Base-by-base conservation (phyloP, 64 coral and sea anemone species). In the Trachythela sp. region DNA sequence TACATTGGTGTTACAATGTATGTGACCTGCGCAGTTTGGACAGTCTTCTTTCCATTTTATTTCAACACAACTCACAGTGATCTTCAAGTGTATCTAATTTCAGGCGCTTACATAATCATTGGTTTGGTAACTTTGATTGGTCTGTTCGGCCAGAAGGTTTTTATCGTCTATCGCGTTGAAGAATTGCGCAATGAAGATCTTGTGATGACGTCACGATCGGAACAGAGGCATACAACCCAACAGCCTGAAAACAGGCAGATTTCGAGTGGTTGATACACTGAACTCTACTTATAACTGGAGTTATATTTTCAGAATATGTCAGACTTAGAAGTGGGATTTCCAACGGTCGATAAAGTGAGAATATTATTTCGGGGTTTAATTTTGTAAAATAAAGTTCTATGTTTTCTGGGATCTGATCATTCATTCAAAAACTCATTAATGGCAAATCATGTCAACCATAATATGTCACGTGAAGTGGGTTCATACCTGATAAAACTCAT, bases 1-100 rank as follows among this genome's bases (percentile, higher is more conserved):
- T 90, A 91, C 58, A 91, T 91, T 32, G 89, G 84, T 24, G 84
- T 91, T 11, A 70, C 89, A 33, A 32, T 84, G 11, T 91, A 91
- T 35, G 34, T 91, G 37, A 85, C 83, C 10, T 91, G 89, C 9
- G 84, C 89, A 29, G 84, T 91, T 29, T 91, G 89, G 89, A 48
- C 85, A 2, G 60, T 91, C 29, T 48, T 76, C 33, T 91, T 91
- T 40, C 89, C 89, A 5, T 86, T 27, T 29, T 86, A 86, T 17
- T 17, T 91, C 84, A 91, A 91, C 58, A 42, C 37, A 2, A 56
- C 45, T 17, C 41, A 91, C 59, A 86, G 59, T 14, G 20, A n/a
- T 14, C 3, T 31, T 31, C 59, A 68, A 6, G 59, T 14, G 20
- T 7, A 6, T 31, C 59, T 68, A 5, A 31, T 68, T 31, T 68